Evolutionary conservation across 2,888 invertebrate genomes (phyloP).

Genomic region (Drosophila mayaguana): DNA sequence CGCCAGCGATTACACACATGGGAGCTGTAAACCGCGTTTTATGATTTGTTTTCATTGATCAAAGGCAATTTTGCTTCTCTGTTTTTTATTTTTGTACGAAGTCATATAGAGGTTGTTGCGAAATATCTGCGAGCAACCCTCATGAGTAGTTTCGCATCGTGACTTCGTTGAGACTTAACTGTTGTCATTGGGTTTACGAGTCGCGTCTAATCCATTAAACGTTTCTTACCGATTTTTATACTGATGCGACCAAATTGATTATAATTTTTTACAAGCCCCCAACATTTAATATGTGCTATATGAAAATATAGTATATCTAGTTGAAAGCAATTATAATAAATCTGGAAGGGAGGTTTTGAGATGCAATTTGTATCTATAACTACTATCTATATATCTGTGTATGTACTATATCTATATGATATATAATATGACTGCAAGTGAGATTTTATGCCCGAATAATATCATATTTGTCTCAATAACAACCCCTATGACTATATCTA

Average conservation of each 20-base stretch:
- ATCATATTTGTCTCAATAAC: no score
- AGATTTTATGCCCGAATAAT: no score
- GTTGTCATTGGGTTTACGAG: constrained; percentile 8
- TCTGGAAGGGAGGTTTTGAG: no score
- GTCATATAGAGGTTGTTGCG: constrained; percentile 26
- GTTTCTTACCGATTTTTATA: constrained; percentile 25
- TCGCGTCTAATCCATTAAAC: constrained; percentile 39
- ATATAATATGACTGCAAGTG: no score
- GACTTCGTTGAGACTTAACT: constrained; percentile 26
- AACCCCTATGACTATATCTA: no score
- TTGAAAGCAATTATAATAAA: no score
- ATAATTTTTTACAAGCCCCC: constrained; percentile 9
- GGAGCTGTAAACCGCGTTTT: constrained; percentile 85
- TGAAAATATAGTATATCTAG: no score
- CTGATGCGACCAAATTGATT: constrained; percentile 21
- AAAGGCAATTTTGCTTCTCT: constrained; percentile 45
- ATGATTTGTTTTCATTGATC: constrained; percentile 82
- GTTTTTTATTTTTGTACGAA: constrained; percentile 2
- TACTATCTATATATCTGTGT: not conserved
- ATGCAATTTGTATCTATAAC: no score
- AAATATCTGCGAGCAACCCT: constrained; percentile 43
- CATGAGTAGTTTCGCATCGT: constrained; percentile 43
- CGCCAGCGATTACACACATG: constrained; percentile 84
- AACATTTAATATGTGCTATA: not conserved
- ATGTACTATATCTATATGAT: not conserved